Evolutionary conservation across 2,797 vertebrate species (phyloP), one percentile per base, ranked within the genome.

Genomic region (Craterocephalus amniculus): DNA sequence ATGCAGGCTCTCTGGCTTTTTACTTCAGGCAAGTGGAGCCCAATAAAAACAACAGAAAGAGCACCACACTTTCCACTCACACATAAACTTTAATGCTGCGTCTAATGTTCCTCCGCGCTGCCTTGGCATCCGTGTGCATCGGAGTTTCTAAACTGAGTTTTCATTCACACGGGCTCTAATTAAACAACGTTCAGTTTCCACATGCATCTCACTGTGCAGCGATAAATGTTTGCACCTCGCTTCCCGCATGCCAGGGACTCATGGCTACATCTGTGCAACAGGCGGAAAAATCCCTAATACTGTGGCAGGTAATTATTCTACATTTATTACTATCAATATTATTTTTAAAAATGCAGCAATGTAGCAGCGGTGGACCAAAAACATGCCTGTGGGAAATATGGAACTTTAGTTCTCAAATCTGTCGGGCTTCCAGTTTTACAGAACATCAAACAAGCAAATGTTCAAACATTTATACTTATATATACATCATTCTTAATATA

Each of bases 21-120:
- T 77, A 87, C 85, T 86, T 87, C 80, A 83, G 84, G 79, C 83
- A 73, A 85, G 63, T 69, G 78, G 62, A 87, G 81, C 82, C 83
- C 83, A 74, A 78, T 89, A 90, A 91, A 90, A 88, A 61, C 71
- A 83, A 85, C 79, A 83, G 82, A 86, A 88, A 84, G 84, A 84
- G 84, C 45, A 67, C 83, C 77, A 63, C 86, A 89, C 81, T 89
- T 91, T 89, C 88, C 89, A 89, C 83, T 90, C 80, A 72, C 83
- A 78, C 83, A 83, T 88, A 85, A 90, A 90, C 72, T 87, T 86
- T 84, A 87, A 91, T 85, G 79, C 72, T 1, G 78, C 73, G 49
- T 87, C 87, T 86, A 85, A 89, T 80, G 75, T 80, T 77, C 76
- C 82, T 74, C 64, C 58, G 1, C 70, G 60, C 35, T 51, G 68